Percentiles rank a stretch among this genome's conserved stretches.
phyloP scores from a whole-genome alignment of 2,797 vertebrate species.

The Syngnathus acus region DNA sequence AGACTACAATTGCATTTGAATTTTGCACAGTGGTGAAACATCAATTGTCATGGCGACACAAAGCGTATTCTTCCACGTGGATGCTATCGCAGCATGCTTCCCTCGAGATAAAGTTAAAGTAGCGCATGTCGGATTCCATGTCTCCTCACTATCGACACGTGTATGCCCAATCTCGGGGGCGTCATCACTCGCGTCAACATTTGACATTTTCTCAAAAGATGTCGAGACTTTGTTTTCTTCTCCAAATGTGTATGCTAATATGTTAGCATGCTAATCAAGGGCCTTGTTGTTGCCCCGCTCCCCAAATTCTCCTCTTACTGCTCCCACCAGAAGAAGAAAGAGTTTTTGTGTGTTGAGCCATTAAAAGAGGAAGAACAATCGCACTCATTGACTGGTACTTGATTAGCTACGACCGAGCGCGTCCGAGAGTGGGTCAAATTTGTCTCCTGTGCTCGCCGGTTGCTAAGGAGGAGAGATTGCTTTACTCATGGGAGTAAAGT shows the following conservation, averaged over 20 bases:
- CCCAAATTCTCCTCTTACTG: not conserved
- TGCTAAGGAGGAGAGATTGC: not conserved
- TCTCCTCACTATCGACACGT: not conserved
- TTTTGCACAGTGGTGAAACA: no score
- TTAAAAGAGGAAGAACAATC: not conserved
- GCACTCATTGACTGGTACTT: not conserved
- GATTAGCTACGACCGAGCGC: not conserved
- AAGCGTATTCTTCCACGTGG: no score
- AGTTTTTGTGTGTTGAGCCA: not conserved
- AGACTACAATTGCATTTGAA: no score
- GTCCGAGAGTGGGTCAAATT: slow-evolving; percentile 1
- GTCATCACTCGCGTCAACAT: not conserved
- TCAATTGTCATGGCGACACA: not conserved
- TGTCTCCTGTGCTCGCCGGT: not conserved
- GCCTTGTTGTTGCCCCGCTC: not conserved
- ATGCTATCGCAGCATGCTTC: not conserved
- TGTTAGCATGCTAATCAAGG: not conserved
- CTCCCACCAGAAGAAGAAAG: no score
- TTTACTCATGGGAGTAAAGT: slow-evolving; percentile 1
- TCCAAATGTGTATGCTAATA: not conserved
- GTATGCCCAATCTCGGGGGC: not conserved
- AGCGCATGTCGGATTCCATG: not conserved
- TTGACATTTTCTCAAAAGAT: not conserved
- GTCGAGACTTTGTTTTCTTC: not conserved
- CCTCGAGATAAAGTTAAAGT: not conserved